Base-by-base conservation (phyloP, 2,113 vertebrate species). In the Heloderma charlesbogerti region DNA sequence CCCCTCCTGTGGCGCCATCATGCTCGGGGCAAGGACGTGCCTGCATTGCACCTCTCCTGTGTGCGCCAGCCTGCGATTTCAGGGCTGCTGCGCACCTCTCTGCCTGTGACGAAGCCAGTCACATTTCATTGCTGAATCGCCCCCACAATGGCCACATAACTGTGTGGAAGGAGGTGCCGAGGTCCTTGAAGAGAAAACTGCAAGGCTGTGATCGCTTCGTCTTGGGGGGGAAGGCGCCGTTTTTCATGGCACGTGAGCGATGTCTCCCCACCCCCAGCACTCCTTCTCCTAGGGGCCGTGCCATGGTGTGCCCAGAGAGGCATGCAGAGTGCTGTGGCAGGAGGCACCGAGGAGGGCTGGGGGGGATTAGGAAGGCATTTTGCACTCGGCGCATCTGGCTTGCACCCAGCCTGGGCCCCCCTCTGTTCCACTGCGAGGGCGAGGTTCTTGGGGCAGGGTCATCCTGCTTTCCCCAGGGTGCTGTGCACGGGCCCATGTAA, bases 81-180 rank as follows among this genome's bases (percentile, higher is more conserved):
- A 84, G 95, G 94, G 54, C 86, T 5, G 88, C 87, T 3, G 3
- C 1, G 0, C 92, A 91, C n/a, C 74, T 87, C 81, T 0, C 45
- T 91, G 92, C 92, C 69, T 86, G 66, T 95, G 96, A 94, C 92
- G 90, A 96, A 95, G 89, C 69, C 0, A 67, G 54, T 92, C 92
- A 89, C 54, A 34, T 95, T 95, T 94, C 95, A 96, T 95, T 93
- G 93, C 92, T 92, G 94, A 96, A 96, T 93, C 81, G 60, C 88
- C 69, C 93, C 72, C 87, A 91, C 93, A 93, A 93, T 93, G 95
- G 75, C 91, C 87, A 48, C 1, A 20, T 93, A 93, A 94, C 89
- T 84, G 95, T 90, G 78, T 88, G 10, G 91, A 18, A 0, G 66
- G 94, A 92, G 88, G 93, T 91, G 90, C 92, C 94, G 51, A 90